Evolutionary conservation across 2,113 vertebrate genomes (phyloP).

Genomic region (Donacobius atricapilla): DNA sequence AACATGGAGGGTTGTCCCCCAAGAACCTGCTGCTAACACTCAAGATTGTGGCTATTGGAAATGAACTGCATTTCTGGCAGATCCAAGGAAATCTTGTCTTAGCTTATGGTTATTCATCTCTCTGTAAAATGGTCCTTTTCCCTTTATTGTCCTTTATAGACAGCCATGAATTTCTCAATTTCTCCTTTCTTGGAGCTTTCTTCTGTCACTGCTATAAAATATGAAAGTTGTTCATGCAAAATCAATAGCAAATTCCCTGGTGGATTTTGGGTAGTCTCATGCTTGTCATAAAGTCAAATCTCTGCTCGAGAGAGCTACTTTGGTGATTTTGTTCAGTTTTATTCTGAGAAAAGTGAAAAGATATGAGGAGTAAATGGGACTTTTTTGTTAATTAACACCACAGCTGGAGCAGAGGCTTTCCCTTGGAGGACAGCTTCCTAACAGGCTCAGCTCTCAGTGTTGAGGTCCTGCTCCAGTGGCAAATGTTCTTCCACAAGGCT

Average conservation of each 20-base stretch:
- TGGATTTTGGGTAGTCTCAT: background rate
- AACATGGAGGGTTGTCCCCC: background rate
- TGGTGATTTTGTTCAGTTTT: background rate
- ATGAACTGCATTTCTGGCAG: background rate
- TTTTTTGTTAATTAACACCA: background rate
- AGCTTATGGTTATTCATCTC: background rate
- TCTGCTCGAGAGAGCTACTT: background rate
- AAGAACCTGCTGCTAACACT: background rate
- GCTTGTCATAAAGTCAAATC: background rate
- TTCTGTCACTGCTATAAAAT: background rate
- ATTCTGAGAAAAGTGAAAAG: background rate
- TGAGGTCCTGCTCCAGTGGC: fast-evolving
- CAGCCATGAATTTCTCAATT: background rate
- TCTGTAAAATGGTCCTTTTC: background rate
- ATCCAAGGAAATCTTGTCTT: background rate
- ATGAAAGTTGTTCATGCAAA: background rate
- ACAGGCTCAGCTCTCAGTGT: background rate
- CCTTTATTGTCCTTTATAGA: background rate
- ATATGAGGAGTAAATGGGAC: background rate
- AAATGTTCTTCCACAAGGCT: background rate
- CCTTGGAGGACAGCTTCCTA: background rate
- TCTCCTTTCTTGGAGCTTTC: background rate
- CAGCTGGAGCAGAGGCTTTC: background rate
- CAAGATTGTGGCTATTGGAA: background rate
- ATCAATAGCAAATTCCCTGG: background rate